These are phyloP conservation scores for Caenorhabditis sp. DNA, from an alignment of 2,888 invertebrate genomes.

Conservation along the genomic window DNA sequence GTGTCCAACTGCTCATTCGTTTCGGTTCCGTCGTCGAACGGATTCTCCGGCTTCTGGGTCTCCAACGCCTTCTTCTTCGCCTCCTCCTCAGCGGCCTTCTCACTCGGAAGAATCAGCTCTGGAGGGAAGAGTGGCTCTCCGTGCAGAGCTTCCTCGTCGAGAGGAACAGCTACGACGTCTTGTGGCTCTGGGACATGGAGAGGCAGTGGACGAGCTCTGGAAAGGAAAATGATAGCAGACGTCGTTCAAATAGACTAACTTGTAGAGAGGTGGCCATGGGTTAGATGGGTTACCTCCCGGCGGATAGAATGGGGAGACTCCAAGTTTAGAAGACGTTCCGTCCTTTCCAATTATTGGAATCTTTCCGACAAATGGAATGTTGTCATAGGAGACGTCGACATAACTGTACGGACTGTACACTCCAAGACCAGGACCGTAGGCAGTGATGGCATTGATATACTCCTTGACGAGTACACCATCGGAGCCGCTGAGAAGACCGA, in stretches of 20 bases:
- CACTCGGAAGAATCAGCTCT: conserved; percentile 65
- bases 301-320: conserved; percentile 78
- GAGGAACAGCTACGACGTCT: conserved; percentile 79
- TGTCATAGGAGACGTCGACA: conserved; percentile 78
- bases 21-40: conserved; percentile 54
- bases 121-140: conserved; percentile 80
- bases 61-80: conserved; percentile 47
- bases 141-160: conserved; percentile 79
- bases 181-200: conserved; percentile 78
- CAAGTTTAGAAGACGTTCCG: conserved; percentile 75
- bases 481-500: conserved; percentile 55
- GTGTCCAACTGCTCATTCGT: conserved; percentile 34
- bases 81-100: conserved; percentile 54
- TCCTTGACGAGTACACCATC: conserved; percentile 69
- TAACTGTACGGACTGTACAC: conserved; percentile 78
- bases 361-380: conserved; percentile 78
- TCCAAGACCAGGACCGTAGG: conserved; percentile 79
- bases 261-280: conserved; percentile 77
- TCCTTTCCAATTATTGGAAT: conserved; percentile 73
- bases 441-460: conserved; percentile 76
- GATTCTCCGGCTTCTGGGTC: conserved; percentile 62
- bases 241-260: conserved; percentile 48
- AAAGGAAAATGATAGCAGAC: conserved; percentile 1
- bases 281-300: conserved; percentile 77
- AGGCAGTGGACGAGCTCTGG: conserved; percentile 77